Evolutionary conservation across 2,797 vertebrate genomes (phyloP).

Genomic region (Paedocypris micromegethes): DNA sequence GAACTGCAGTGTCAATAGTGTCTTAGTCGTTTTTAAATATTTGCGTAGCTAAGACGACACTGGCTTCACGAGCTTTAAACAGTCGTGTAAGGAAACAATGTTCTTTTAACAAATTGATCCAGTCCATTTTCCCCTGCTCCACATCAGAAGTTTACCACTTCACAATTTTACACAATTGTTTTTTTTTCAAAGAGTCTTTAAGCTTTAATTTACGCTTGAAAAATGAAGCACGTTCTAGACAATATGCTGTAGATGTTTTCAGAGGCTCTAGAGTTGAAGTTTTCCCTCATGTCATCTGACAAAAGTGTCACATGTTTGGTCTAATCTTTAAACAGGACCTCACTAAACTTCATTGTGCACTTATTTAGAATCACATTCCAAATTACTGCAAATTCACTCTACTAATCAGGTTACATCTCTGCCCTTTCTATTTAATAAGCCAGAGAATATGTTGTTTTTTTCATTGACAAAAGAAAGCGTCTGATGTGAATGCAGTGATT

Average conservation of each 20-base stretch:
- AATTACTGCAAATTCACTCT: conserved; percentile 13
- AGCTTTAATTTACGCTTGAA: too few species aligned
- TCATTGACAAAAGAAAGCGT: background rate
- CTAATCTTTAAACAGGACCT: conserved; percentile 25
- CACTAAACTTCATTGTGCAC: conserved; percentile 15
- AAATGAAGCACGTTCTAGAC: too few species aligned
- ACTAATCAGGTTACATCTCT: conserved; percentile 14
- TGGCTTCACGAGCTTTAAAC: conserved; percentile 14
- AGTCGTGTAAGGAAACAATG: background rate
- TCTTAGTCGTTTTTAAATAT: conserved; percentile 35
- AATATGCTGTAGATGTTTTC: too few species aligned
- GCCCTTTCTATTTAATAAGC: conserved; percentile 22
- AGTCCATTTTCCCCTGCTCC: background rate
- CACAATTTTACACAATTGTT: too few species aligned
- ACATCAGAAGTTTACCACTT: too few species aligned
- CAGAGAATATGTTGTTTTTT: conserved; percentile 8
- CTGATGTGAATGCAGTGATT: background rate
- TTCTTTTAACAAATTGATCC: background rate
- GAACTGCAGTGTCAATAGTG: conserved; percentile 36
- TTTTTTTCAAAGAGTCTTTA: too few species aligned
- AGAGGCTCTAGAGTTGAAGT: background rate
- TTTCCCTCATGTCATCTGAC: conserved; percentile 11
- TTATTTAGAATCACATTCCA: conserved; percentile 19
- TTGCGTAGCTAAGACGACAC: conserved; percentile 35
- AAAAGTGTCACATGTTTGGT: conserved; percentile 32